These are phyloP conservation scores for Holotrichia oblita DNA, from an alignment of 1,140 invertebrate species.

Conservation along the genomic window DNA sequence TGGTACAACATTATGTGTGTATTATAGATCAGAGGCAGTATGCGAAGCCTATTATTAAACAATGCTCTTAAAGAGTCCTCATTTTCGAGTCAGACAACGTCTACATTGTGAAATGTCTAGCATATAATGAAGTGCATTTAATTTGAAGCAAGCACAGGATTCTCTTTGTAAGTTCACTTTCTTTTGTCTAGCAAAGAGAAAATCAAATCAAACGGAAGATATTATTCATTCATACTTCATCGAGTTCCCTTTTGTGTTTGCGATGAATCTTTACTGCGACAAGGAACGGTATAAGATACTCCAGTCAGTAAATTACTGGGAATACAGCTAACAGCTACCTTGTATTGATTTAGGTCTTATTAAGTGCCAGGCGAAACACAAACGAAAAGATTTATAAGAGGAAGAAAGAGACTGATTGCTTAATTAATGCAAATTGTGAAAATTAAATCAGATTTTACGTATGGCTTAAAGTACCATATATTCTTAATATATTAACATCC, in stretches of 20 bases:
- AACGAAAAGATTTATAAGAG: neutral
- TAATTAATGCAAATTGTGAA: neutral
- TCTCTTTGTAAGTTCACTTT: neutral
- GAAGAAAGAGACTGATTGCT: neutral
- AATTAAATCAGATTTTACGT: neutral
- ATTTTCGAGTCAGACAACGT: too few species aligned
- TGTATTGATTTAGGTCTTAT: slow-evolving; percentile 1
- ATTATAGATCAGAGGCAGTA: too few species aligned
- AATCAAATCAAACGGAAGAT: slow-evolving; percentile 1
- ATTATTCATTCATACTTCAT: neutral
- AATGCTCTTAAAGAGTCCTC: too few species aligned
- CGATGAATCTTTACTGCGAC: neutral
- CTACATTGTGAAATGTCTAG: too few species aligned
- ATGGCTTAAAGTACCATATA: too few species aligned
- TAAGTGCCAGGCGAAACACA: neutral
- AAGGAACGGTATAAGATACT: neutral
- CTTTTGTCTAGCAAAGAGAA: neutral
- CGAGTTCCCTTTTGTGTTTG: neutral
- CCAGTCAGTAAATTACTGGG: neutral
- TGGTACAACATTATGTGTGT: too few species aligned
- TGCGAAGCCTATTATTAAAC: too few species aligned
- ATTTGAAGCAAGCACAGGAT: neutral
- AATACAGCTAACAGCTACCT: neutral
- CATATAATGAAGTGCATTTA: too few species aligned
- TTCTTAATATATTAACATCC: too few species aligned